phyloP scores from a whole-genome alignment of 2,797 vertebrate genomes.

The Rhinatrema bivittatum region DNA sequence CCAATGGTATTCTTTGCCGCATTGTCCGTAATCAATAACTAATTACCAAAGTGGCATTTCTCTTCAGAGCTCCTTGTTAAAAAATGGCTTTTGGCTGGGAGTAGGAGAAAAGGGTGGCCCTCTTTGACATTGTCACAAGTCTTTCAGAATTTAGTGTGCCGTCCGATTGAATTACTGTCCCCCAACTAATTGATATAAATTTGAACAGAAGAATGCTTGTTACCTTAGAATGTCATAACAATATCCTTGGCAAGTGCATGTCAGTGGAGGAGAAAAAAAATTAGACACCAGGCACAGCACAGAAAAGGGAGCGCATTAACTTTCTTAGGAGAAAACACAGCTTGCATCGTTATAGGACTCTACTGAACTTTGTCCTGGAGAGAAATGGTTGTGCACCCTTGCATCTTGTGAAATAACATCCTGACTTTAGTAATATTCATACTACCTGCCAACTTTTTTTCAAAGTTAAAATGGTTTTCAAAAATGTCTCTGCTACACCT shows the following conservation, averaged over 20 bases:
- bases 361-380: background rate
- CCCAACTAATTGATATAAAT: constrained; percentile 90
- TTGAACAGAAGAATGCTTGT: constrained; percentile 90
- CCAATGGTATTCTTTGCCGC: constrained; percentile 66
- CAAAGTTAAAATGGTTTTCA: too few relatives aligned
- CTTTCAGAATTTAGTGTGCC: constrained; percentile 82
- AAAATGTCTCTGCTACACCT: too few relatives aligned
- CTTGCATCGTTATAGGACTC: constrained; percentile 1
- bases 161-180: constrained; percentile 87
- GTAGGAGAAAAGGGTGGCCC: constrained; percentile 65
- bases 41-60: constrained; percentile 94
- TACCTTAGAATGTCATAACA: constrained; percentile 80
- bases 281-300: constrained; percentile 1
- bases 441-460: too few relatives aligned
- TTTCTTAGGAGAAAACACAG: constrained; percentile 18
- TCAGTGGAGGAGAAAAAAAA: constrained; percentile 50
- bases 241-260: constrained; percentile 68
- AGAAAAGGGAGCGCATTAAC: constrained; percentile 18
- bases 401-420: too few relatives aligned
- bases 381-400: too few relatives aligned
- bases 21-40: constrained; percentile 97
- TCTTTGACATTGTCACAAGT: constrained; percentile 72
- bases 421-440: too few relatives aligned
- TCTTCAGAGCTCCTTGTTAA: constrained; percentile 77
- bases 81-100: constrained; percentile 87